Evolutionary conservation across 2,888 invertebrate species (phyloP).

Genomic region (Drosophila trichaetosa): DNA sequence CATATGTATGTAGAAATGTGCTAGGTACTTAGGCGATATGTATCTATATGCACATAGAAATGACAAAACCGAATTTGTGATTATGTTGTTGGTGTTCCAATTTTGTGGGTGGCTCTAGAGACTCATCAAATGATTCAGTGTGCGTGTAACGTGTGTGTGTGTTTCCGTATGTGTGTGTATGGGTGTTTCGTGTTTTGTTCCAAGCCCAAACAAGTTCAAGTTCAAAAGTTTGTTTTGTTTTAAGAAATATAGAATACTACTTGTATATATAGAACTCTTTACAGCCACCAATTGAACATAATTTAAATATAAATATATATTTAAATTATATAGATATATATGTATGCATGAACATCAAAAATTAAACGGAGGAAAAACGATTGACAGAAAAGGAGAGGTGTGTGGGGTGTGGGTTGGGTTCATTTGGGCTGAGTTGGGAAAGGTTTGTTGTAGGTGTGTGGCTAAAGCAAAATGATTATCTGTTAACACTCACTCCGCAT

Average conservation of each 20-base stretch:
- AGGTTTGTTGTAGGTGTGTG: slow-evolving; percentile 25
- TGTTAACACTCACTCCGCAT: slow-evolving; percentile 84
- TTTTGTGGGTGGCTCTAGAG: neutral
- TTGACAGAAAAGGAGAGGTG: neutral
- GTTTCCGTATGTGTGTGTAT: slow-evolving; percentile 10
- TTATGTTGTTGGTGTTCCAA: neutral
- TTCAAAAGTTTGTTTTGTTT: slow-evolving; percentile 22
- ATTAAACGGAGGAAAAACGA: slow-evolving; percentile 13
- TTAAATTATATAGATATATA: slow-evolving; percentile 13
- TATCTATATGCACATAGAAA: slow-evolving; percentile 4
- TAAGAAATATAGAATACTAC: slow-evolving; percentile 16
- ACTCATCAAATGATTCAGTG: slow-evolving; percentile 20
- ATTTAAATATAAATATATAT: slow-evolving; percentile 18
- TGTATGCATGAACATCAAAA: slow-evolving; percentile 46
- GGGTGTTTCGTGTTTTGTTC: slow-evolving; percentile 8
- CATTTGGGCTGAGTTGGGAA: neutral
- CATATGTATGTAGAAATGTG: neutral
- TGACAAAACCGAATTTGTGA: slow-evolving; percentile 4
- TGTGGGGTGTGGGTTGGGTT: neutral
- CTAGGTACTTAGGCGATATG: neutral
- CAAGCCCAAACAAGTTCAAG: slow-evolving; percentile 30
- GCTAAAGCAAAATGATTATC: slow-evolving; percentile 34
- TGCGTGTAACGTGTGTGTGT: slow-evolving; percentile 2
- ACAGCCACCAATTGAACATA: slow-evolving; percentile 27
- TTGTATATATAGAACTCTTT: slow-evolving; percentile 16